A percentile compares a stretch with the other conserved stretches of the same genome.
These are phyloP conservation scores for Candoia aspera DNA, from an alignment of 2,113 vertebrate genomes.

Conservation along the genomic window DNA sequence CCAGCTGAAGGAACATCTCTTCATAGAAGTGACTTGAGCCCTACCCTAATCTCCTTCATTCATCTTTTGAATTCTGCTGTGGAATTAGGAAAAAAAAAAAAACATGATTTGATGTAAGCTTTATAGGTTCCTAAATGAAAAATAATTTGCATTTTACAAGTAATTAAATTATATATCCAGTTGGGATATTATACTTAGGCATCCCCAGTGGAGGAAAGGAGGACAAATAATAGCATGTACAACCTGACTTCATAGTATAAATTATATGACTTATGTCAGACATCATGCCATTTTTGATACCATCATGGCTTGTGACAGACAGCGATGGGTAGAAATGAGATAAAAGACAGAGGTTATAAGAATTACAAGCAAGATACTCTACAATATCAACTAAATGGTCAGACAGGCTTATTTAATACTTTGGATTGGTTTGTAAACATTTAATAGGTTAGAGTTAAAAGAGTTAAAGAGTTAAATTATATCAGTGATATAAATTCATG, in stretches of 20 bases:
- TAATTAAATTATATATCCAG: neutral
- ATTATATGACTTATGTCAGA: neutral
- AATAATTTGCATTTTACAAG: neutral
- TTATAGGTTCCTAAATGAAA: neutral
- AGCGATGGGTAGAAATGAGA: neutral
- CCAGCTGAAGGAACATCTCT: neutral
- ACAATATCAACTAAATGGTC: neutral
- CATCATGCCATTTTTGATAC: neutral
- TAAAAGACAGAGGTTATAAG: neutral
- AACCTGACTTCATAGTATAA: neutral
- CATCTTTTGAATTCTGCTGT: neutral
- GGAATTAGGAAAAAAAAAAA: neutral
- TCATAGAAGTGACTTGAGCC: neutral
- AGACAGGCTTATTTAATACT: neutral
- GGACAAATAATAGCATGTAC: neutral
- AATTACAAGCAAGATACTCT: neutral
- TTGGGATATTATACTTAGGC: neutral
- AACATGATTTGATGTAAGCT: neutral
- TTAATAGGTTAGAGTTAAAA: neutral
- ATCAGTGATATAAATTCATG: neutral
- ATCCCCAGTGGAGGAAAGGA: neutral
- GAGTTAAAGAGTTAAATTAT: neutral
- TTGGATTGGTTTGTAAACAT: neutral
- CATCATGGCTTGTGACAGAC: neutral
- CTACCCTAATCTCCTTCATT: neutral